phyloP scores from a whole-genome alignment of 2,888 invertebrate species.

The Lithosia quadra region DNA sequence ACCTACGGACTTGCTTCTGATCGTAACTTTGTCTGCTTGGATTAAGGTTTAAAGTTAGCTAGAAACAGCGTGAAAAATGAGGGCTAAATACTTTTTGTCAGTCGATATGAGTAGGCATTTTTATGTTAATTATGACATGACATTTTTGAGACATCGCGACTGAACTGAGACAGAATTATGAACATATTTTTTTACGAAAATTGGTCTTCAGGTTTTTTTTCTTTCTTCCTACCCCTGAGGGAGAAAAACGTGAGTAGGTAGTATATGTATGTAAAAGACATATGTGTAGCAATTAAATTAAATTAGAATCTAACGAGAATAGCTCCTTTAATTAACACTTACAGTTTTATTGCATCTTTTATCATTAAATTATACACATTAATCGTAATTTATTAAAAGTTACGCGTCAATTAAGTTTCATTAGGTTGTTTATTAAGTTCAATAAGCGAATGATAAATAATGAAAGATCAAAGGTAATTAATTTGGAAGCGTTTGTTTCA shows the following conservation, averaged over 20 bases:
- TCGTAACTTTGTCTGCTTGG: background rate
- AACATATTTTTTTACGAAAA: no score
- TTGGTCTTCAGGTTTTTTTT: no score
- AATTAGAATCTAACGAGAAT: constrained; percentile 31
- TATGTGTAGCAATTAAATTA: constrained; percentile 31
- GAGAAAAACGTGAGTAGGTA: background rate
- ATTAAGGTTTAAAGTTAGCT: background rate
- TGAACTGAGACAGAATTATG: no score
- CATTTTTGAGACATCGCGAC: no score
- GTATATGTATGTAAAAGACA: constrained; percentile 23
- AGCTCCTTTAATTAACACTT: constrained; percentile 28
- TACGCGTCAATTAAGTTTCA: constrained; percentile 43
- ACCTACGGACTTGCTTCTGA: background rate
- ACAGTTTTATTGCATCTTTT: constrained; percentile 40
- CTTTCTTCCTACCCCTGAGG: no score
- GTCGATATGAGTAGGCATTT: background rate
- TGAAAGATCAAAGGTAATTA: constrained; percentile 42
- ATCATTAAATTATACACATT: constrained; percentile 36
- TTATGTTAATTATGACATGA: no score
- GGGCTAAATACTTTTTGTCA: no score
- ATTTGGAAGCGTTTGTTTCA: constrained; percentile 26
- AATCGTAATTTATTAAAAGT: constrained; percentile 42
- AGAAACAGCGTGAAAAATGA: no score
- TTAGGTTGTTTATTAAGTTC: constrained; percentile 46
- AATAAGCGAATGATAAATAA: constrained; percentile 40